These are phyloP conservation scores for Schizaphis graminum DNA, from an alignment of 2,888 invertebrate species.

Conservation along the genomic window DNA sequence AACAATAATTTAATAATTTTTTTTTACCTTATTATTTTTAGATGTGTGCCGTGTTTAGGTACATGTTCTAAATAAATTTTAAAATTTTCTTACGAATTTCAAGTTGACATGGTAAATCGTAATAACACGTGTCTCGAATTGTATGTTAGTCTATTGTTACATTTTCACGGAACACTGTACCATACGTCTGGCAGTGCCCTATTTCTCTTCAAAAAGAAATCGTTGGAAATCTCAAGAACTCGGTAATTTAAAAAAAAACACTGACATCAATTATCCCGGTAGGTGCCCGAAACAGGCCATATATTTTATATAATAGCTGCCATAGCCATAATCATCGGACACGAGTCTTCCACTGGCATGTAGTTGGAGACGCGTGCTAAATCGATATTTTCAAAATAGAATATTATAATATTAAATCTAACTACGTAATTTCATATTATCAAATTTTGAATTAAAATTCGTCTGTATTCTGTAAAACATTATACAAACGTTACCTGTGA, in stretches of 20 bases:
- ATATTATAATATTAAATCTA: neutral
- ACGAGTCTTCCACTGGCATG: neutral
- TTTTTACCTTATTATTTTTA: neutral
- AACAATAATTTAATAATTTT: neutral
- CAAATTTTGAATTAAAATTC: neutral
- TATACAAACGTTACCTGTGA: neutral
- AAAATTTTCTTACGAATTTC: neutral
- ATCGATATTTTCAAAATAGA: neutral
- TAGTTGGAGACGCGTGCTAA: neutral
- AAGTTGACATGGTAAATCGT: neutral
- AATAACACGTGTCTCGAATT: neutral
- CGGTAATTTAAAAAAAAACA: neutral
- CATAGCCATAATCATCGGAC: too few relatives aligned
- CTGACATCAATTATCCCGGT: neutral
- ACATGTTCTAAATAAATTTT: neutral
- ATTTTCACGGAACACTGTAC: neutral
- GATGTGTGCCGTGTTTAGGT: neutral
- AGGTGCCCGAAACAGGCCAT: neutral
- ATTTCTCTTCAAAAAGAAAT: neutral
- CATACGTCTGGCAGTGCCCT: neutral
- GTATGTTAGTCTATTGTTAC: neutral
- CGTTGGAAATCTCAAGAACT: neutral
- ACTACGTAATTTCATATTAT: neutral
- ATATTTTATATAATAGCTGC: too few relatives aligned
- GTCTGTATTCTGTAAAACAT: neutral